Conservation (phyloP, 2,797 vertebrate species). For the Pseudochromis fuscus region DNA sequence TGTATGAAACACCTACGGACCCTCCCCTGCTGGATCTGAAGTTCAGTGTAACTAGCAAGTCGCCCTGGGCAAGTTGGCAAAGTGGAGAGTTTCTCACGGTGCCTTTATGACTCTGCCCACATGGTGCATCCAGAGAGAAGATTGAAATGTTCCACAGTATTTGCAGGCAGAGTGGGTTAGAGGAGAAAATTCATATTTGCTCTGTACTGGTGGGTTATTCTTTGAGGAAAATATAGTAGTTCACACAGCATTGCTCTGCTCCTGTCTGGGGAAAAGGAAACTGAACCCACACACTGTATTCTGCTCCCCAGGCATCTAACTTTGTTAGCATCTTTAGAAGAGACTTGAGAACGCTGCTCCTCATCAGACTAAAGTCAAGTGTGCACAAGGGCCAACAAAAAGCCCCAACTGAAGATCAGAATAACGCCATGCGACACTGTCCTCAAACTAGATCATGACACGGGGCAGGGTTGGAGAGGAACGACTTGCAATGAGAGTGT, state of each 20-base stretch:
- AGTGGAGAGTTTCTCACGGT: conserved; percentile 44
- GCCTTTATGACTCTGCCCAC: conserved; percentile 64
- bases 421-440: conserved; percentile 52
- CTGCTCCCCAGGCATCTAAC: conserved; percentile 24
- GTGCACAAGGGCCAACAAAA: conserved; percentile 39
- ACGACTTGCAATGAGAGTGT: conserved; percentile 9
- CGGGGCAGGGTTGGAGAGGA: conserved; percentile 12
- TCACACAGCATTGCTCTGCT: conserved; percentile 16
- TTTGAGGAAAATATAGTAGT: conserved; percentile 44
- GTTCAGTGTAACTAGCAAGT: conserved; percentile 39
- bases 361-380: conserved; percentile 36
- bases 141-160: conserved; percentile 50
- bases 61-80: conserved; percentile 43
- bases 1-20: conserved; percentile 42
- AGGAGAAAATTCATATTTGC: conserved; percentile 63
- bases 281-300: conserved; percentile 20
- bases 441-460: conserved; percentile 49
- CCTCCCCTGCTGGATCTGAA: conserved; percentile 37
- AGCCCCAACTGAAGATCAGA: conserved; percentile 41
- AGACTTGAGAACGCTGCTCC: conserved; percentile 23
- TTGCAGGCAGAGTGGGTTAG: conserved; percentile 28
- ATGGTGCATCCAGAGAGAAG: conserved; percentile 39
- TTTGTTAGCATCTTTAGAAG: conserved; percentile 33
- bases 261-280: conserved; percentile 39
- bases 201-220: conserved; percentile 35